These are phyloP conservation scores for Eulemur coronatus DNA, from an alignment of 2,797 vertebrate genomes.

Conservation along the genomic window DNA sequence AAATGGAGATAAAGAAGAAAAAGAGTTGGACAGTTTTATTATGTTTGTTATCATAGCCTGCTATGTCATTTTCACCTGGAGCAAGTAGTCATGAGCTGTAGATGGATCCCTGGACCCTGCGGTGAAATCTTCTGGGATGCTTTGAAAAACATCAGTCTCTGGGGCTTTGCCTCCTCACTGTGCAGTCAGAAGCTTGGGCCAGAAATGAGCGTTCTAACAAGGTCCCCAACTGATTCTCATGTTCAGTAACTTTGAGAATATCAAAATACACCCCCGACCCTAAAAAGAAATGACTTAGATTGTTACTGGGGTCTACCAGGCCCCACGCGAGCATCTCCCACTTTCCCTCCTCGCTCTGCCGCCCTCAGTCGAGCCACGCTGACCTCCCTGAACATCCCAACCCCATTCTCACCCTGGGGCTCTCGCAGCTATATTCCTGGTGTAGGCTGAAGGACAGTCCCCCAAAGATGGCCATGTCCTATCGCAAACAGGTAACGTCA, in stretches of 20 bases:
- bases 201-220: neutral
- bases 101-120: neutral
- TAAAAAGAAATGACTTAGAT: neutral
- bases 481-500: neutral
- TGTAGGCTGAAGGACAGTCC: neutral
- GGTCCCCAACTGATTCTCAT: neutral
- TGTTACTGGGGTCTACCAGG: neutral
- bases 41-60: no score
- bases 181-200: neutral
- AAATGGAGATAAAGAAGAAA: neutral
- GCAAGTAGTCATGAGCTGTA: neutral
- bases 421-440: neutral
- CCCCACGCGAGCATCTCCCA: rapidly evolving
- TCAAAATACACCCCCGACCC: neutral
- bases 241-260: neutral
- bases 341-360: neutral
- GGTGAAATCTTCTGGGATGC: neutral
- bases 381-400: neutral
- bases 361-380: neutral
- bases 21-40: neutral
- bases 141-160: neutral
- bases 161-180: neutral
- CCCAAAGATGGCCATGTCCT: neutral
- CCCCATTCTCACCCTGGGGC: neutral
- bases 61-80: neutral